Base-by-base conservation (phyloP, 2,797 vertebrate genomes). In the Hipposideros larvatus region DNA sequence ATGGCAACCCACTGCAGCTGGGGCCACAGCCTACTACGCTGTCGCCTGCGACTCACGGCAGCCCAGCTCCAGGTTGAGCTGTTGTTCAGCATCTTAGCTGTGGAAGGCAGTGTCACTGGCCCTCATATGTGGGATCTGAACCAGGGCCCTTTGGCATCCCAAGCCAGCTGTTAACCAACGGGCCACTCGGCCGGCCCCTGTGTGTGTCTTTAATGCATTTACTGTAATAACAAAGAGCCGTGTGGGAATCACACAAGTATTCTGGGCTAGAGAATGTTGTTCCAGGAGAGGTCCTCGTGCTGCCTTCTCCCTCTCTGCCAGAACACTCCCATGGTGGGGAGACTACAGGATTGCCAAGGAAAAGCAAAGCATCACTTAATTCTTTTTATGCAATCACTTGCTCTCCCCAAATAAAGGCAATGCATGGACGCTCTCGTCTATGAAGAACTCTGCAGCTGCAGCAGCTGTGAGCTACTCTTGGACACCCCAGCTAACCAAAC, bases 401-500 rank as follows among this genome's bases (percentile, higher is more conserved):
- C 11, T 26, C 5, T 74, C 46, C 61, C 18, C 14, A 82, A 26
- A 46, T 7, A 22, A 43, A 66, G 37, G 19, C 21, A 11, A 14
- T 16, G 4, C 16, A 10, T 5, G 8, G 51, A 34, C 6, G 2
- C 16, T 5, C 14, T 19, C 2, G 1, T 7, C 7, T 16, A 0
- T 26, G 18, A 37, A 46, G 68, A 22, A 46, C 53, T 11, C 4
- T 4, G 31, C 22, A 3, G 34, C 8, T 3, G 0, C 8, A 1
- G 31, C 7, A 13, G 19, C 51, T 15, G 10, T 0, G 5, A 34
- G 37, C 51, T 2, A 2, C 7, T 22, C 57, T n/a, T 16, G 37
- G 11, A 16, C 16, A 46, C 14, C 11, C 51, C 71, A 70, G 57
- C 16, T 7, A 2, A 13, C 7, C 59, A 28, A 43, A 28, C 22